These are phyloP conservation scores for Campoletis sonorensis DNA, from an alignment of 1,140 invertebrate genomes.

Conservation along the genomic window DNA sequence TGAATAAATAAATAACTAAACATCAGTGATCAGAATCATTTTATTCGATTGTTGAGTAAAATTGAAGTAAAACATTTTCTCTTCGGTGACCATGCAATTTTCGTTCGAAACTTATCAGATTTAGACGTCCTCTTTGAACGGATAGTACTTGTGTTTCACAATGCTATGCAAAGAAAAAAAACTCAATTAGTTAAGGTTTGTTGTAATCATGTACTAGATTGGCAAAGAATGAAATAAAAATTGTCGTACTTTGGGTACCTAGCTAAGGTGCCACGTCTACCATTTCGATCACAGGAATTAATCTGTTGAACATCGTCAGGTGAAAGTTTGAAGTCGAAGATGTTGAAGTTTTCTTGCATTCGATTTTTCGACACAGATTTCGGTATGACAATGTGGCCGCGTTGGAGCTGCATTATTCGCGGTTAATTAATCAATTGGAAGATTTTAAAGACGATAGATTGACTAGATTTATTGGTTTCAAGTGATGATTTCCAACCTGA, in stretches of 20 bases:
- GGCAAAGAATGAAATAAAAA: not conserved
- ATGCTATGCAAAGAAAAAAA: not conserved
- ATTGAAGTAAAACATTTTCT: too few relatives aligned
- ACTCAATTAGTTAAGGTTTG: not conserved
- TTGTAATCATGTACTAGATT: not conserved
- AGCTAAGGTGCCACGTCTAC: slow-evolving; percentile 74
- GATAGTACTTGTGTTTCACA: slow-evolving; percentile 20
- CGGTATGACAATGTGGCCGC: slow-evolving; percentile 87
- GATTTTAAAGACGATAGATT: not conserved
- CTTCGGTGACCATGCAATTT: too few relatives aligned
- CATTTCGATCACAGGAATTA: slow-evolving; percentile 78
- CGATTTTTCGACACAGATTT: slow-evolving; percentile 87
- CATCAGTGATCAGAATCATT: too few relatives aligned
- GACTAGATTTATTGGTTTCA: not conserved
- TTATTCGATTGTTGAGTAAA: too few relatives aligned
- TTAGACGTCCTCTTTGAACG: not conserved
- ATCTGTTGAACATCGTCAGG: slow-evolving; percentile 79
- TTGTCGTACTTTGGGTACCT: slow-evolving; percentile 60
- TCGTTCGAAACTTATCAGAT: not conserved
- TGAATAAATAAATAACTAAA: too few relatives aligned
- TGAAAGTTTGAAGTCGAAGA: slow-evolving; percentile 86
- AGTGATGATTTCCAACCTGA: slow-evolving; percentile 74
- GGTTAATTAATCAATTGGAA: slow-evolving; percentile 5
- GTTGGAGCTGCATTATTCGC: slow-evolving; percentile 79
- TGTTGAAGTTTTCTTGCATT: slow-evolving; percentile 85